Evolutionary conservation across 2,797 vertebrate species (phyloP), one percentile per base, ranked within the genome.

Genomic region (Tympanoctomys barrerae): DNA sequence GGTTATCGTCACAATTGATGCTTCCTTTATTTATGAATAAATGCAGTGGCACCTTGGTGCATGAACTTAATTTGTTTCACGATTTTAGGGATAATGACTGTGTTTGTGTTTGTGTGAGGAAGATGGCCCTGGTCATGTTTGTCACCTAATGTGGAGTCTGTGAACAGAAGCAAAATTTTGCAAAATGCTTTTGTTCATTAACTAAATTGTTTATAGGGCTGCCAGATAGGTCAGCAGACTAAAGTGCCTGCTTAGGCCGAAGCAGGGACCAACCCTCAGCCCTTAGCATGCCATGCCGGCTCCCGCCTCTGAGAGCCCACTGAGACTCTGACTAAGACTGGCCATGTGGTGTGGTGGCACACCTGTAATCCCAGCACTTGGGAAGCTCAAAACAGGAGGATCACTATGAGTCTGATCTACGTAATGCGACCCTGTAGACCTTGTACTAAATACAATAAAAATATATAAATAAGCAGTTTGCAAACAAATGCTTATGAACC

Each of bases 1-100:
- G 42, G 62, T 87, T 86, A 75, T 36, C 71, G 21, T n/a, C 31
- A 90, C 86, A 59, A 87, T 42, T 21, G 83, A 77, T 28, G 85
- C 80, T 83, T 66, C 24, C 33, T 86, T 36, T 90, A 89, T 59
- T 84, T 73, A 79, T 26, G 24, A 71, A n/a, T 64, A 92, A 59
- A 66, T 31, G 13, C 42, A 77, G 73, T 49, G 42, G 26, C 18
- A 77, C 7, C 42, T 77, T 14, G 14, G 26, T 77, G 18, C 49
- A 31, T 77, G 73, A 77, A 12, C 70, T 77, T 49, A 77, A 49
- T 46, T 49, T 77, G 73, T 49, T 77, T 77, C 46, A 49, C 2
- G 13, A 49, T 77, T 49, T 49, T 16, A 6, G 73, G 26, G 26
- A 26, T 5, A 21, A 75, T 77, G 12, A 42, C 42, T 49, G 13